Base-by-base conservation (phyloP, 2,888 invertebrate species). In the Coelinius sp. region DNA sequence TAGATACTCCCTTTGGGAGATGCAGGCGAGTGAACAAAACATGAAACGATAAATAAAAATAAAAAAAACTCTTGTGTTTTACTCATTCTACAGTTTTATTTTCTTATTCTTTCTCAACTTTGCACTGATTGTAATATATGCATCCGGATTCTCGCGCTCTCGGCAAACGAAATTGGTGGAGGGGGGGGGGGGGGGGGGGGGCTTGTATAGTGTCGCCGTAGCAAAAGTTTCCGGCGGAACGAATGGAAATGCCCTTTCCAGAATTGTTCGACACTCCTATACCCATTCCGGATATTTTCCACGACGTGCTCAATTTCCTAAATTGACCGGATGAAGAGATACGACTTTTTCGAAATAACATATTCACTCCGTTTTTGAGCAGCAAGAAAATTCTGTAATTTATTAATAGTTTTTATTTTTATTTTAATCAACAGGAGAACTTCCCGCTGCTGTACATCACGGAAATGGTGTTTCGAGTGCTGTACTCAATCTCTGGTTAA, bases 381-480 rank as follows among this genome's bases (percentile, higher is more conserved):
- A 12, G 17, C 3, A 20, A 5, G 41, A 12, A 2, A 41, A 41
- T 41, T 41, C 41, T 3, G 41, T 49, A 49, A 49, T 49, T 49
- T 49, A 65, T 25, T 49, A 17, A 44, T 46, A 4, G 17, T 49
- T 65, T 44, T 46, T 17, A 24, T 64, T 27, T 75, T 73, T 79
- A 73, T 73, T 76, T 78, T 76, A 78, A 56, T 77, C 82, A 83
- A 25, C 83, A 88, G 88, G 88, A 70, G 88, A 88, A 77, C 80
- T 88, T 79, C 88, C 88, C 74, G 88, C 88, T 66, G 88, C 88
- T 68, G 88, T 88, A 73, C 88, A 88, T 77, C 87, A 88, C 76
- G 88, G 86, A 10, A 88, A 85, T 74, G 87, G 87, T 68, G 87
- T 86, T 73, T 87, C 87, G 20, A 82, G 83, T 77, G 86, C 87